These are phyloP conservation scores for Miltochrista miniata DNA, from an alignment of 2,888 invertebrate species.

Conservation along the genomic window DNA sequence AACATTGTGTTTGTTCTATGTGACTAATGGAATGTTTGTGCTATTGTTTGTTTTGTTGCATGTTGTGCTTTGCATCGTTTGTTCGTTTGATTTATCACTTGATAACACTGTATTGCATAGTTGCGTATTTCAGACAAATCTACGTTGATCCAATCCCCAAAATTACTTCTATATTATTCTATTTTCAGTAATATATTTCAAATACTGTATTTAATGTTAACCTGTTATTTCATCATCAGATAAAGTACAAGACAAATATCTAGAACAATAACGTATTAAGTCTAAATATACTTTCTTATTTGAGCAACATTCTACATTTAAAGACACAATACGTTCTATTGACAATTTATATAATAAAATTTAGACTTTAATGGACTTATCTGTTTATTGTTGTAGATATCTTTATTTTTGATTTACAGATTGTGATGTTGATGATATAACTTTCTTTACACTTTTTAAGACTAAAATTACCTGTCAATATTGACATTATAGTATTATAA, in stretches of 20 bases:
- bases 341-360: too few species aligned
- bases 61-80: constrained; percentile 59
- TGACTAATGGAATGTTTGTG: constrained; percentile 25
- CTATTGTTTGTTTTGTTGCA: constrained; percentile 43
- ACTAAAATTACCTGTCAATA: too few species aligned
- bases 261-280: too few species aligned
- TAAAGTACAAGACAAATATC: background rate
- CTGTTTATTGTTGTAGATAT: too few species aligned
- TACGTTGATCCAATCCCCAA: constrained; percentile 26
- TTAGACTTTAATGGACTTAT: too few species aligned
- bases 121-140: constrained; percentile 34
- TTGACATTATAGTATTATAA: background rate
- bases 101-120: constrained; percentile 19
- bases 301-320: too few species aligned
- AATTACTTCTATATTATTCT: background rate
- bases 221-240: background rate
- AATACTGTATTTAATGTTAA: background rate
- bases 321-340: too few species aligned
- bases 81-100: constrained; percentile 42
- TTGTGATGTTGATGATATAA: too few species aligned
- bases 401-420: too few species aligned
- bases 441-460: too few species aligned
- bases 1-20: constrained; percentile 28
- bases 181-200: too few species aligned
- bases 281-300: too few species aligned